Percentiles rank a stretch among this genome's conserved stretches.
Evolutionary conservation across 2,888 invertebrate species (phyloP).

Genomic region (Rhyacophila evoluta): DNA sequence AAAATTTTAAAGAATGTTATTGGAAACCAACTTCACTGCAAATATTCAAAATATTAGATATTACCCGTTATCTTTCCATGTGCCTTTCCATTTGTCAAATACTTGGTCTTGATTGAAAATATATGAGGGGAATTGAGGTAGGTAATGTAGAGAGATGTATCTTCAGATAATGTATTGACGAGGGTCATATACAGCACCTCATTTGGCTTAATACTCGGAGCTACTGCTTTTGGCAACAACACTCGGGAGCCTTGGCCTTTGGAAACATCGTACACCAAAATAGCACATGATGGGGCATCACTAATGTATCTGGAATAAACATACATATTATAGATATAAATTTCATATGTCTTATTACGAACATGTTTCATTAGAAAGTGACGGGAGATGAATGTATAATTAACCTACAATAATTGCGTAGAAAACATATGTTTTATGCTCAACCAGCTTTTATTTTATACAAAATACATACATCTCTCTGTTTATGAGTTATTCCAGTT

Average conservation of each 20-base stretch:
- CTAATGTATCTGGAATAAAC: slow-evolving; percentile 70
- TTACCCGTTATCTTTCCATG: slow-evolving; percentile 66
- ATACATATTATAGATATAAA: no score
- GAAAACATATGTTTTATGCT: no score
- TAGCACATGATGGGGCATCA: slow-evolving; percentile 77
- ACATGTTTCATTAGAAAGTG: no score
- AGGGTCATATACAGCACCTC: slow-evolving; percentile 77
- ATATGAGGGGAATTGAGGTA: slow-evolving; percentile 74
- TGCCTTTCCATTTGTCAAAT: slow-evolving; percentile 71
- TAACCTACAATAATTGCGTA: no score
- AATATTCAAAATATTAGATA: no score
- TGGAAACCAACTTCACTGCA: no score
- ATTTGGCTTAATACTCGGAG: slow-evolving; percentile 66
- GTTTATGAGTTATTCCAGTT: no score
- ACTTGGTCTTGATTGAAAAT: slow-evolving; percentile 74
- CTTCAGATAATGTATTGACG: slow-evolving; percentile 70
- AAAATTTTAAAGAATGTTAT: no score
- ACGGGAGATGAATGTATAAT: no score
- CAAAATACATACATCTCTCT: no score
- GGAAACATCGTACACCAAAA: slow-evolving; percentile 76
- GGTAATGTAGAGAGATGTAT: slow-evolving; percentile 72
- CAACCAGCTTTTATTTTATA: no score
- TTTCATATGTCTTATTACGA: no score
- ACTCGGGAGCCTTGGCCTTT: slow-evolving; percentile 75
- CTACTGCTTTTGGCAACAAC: slow-evolving; percentile 70